These are phyloP conservation scores for Drosophila lacteicornis DNA, from an alignment of 1,140 invertebrate genomes.

Conservation along the genomic window DNA sequence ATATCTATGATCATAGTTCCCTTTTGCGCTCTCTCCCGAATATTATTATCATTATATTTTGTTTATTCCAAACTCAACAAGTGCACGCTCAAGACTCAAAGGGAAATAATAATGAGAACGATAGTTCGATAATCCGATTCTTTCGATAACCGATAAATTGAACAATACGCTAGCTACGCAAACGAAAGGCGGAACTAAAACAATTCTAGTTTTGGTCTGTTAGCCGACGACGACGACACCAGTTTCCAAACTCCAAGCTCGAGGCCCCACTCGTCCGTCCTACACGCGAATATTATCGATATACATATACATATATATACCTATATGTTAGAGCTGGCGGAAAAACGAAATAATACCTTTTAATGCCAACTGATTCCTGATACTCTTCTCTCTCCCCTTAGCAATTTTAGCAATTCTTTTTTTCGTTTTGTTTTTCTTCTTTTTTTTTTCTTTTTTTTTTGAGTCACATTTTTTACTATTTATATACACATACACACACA, in stretches of 20 bases:
- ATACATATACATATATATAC: background rate
- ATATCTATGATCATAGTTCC: conserved; percentile 45
- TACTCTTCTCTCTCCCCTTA: background rate
- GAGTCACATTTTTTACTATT: conserved; percentile 43
- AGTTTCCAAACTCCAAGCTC: conserved; percentile 38
- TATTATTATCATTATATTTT: conserved; percentile 20
- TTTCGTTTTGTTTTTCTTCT: background rate
- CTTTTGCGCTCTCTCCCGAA: conserved; percentile 15
- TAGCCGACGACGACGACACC: background rate
- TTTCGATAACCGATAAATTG: conserved; percentile 25
- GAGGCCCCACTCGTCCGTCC: conserved; percentile 10
- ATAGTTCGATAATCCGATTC: conserved; percentile 10
- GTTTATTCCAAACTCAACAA: conserved; percentile 60
- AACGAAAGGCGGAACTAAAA: conserved; percentile 27
- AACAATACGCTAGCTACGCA: conserved; percentile 49
- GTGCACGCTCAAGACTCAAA: conserved; percentile 51
- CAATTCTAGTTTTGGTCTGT: conserved; percentile 41
- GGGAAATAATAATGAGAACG: conserved; percentile 28
- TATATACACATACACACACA: conserved; percentile 50
- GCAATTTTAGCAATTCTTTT: background rate
- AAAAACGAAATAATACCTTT: conserved; percentile 14
- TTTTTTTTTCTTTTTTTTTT: conserved; percentile 1
- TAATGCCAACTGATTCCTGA: conserved; percentile 23
- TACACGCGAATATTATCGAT: conserved; percentile 19
- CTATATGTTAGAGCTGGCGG: background rate